These are phyloP conservation scores for Petrolisthes cinctipes DNA, from an alignment of 2,888 invertebrate species.

Conservation along the genomic window DNA sequence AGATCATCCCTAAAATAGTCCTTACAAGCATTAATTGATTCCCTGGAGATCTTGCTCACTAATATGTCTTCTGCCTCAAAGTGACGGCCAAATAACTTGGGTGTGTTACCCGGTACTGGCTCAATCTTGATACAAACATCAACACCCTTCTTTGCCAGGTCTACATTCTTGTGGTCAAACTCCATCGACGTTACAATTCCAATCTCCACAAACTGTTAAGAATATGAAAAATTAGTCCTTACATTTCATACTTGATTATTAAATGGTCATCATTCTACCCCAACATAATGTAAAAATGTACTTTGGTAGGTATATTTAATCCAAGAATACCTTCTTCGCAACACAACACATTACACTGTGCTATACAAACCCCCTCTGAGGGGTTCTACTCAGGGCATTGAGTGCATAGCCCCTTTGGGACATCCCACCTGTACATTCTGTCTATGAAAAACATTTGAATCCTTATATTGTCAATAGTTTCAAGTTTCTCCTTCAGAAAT, in stretches of 20 bases:
- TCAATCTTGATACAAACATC: constrained; percentile 98
- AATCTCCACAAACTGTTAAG: constrained; percentile 87
- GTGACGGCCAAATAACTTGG: constrained; percentile 98
- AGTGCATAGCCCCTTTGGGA: too few relatives aligned
- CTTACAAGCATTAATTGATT: constrained; percentile 99
- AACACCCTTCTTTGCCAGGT: constrained; percentile 93
- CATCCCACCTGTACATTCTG: too few relatives aligned
- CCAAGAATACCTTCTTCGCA: too few relatives aligned
- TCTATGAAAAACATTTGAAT: neutral
- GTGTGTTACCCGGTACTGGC: constrained; percentile 96
- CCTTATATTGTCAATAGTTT: neutral
- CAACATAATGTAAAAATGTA: too few relatives aligned
- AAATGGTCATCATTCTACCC: too few relatives aligned
- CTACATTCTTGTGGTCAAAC: constrained; percentile 93
- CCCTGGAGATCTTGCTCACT: constrained; percentile 96
- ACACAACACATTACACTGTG: too few relatives aligned
- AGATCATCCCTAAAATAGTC: constrained; percentile 99
- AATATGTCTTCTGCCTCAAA: constrained; percentile 96
- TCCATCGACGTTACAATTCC: constrained; percentile 96
- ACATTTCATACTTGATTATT: neutral
- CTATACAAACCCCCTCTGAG: too few relatives aligned
- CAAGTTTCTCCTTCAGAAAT: neutral
- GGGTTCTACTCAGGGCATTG: too few relatives aligned
- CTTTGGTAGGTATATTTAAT: too few relatives aligned
- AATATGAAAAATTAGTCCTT: neutral